phyloP scores from a whole-genome alignment of 1,140 invertebrate genomes.

The Diachasmimorpha longicaudata region DNA sequence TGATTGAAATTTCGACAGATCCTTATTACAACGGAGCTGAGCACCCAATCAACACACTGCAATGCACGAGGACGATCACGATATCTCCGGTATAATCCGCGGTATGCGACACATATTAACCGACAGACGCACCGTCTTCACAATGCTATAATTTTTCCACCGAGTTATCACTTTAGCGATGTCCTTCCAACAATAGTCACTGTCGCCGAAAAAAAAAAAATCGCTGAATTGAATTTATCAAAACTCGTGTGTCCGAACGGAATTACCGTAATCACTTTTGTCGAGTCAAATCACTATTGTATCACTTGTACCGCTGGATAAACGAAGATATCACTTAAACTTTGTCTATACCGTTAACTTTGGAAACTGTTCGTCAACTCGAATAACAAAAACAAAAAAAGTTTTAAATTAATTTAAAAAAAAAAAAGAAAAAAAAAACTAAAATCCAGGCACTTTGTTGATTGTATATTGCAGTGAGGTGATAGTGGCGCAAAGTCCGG shows the following conservation, averaged over 20 bases:
- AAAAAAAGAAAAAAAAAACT: not conserved
- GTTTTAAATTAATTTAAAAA: too few species aligned
- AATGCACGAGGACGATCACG: conserved; percentile 19
- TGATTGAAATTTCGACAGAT: not conserved
- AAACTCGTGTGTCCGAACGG: too few species aligned
- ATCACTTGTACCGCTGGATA: not conserved
- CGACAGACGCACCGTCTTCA: conserved; percentile 5
- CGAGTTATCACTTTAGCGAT: too few species aligned
- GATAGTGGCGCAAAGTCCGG: conserved; percentile 31
- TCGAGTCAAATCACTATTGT: not conserved
- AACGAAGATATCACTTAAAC: not conserved
- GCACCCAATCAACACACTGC: conserved; percentile 30
- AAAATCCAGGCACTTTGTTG: conserved; percentile 20
- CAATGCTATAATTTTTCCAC: not conserved
- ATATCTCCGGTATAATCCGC: conserved; percentile 21
- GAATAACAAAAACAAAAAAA: not conserved
- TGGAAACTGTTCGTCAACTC: too few species aligned
- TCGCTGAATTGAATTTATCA: too few species aligned
- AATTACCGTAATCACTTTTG: not conserved
- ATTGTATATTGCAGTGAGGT: conserved; percentile 28
- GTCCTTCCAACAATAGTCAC: too few species aligned
- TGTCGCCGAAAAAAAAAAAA: not conserved
- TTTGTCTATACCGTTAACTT: not conserved
- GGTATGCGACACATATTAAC: conserved; percentile 25
- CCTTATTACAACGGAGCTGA: conserved; percentile 8